phyloP scores from a whole-genome alignment of 2,888 invertebrate species.

The Seira musarum region DNA sequence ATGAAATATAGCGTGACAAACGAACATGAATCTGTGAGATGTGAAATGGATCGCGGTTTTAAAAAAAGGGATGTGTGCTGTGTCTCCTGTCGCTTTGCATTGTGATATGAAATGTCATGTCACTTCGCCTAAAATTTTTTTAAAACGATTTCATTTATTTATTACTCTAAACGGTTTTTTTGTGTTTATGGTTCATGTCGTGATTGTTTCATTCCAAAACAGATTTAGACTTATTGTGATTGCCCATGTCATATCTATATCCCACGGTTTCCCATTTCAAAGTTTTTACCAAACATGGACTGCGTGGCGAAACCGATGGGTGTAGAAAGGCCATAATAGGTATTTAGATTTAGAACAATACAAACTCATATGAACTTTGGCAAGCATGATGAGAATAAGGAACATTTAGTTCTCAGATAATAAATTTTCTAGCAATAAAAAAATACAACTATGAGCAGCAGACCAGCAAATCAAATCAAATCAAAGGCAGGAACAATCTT shows the following conservation, averaged over 20 bases:
- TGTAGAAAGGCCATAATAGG: neutral
- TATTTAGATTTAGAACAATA: neutral
- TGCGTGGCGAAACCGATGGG: too few relatives aligned
- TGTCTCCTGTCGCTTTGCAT: too few relatives aligned
- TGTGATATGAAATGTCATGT: neutral
- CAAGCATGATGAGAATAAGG: too few relatives aligned
- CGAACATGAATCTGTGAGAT: conserved; percentile 30
- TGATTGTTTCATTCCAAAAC: neutral
- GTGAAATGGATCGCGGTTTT: too few relatives aligned
- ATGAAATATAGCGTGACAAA: conserved; percentile 42
- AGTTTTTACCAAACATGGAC: neutral
- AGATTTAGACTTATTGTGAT: neutral
- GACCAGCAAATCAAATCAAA: too few relatives aligned
- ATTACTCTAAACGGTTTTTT: neutral
- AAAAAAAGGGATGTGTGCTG: too few relatives aligned
- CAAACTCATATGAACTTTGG: too few relatives aligned
- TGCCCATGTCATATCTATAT: neutral
- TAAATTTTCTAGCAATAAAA: too few relatives aligned
- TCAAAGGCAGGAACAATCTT: neutral
- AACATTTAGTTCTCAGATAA: too few relatives aligned
- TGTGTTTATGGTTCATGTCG: neutral
- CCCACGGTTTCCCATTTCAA: neutral
- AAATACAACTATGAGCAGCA: too few relatives aligned
- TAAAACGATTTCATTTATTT: neutral
- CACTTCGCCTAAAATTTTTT: neutral